These are phyloP conservation scores for Trichogramma dendrolimi DNA, from an alignment of 2,888 invertebrate species.

Conservation along the genomic window DNA sequence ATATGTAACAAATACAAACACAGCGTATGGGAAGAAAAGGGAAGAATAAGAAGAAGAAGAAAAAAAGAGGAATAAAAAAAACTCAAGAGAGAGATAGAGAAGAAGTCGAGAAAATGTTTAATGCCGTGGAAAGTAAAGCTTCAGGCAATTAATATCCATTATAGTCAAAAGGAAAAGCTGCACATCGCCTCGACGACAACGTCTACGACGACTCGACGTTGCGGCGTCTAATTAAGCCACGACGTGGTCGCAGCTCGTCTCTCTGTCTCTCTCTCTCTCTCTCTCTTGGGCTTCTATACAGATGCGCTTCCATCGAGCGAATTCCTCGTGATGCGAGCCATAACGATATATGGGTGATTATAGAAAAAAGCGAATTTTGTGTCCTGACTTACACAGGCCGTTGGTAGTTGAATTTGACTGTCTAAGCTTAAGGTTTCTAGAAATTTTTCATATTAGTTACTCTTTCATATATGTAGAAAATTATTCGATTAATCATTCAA, in stretches of 20 bases:
- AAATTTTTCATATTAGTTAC: no score
- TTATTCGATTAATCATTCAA: no score
- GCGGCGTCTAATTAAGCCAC: constrained; percentile 23
- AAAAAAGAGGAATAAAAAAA: neutral
- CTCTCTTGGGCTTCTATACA: neutral
- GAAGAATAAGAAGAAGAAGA: constrained; percentile 1
- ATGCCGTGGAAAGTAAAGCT: constrained; percentile 49
- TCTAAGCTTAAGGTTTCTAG: no score
- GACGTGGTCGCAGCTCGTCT: constrained; percentile 16
- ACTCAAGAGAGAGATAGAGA: constrained; percentile 47
- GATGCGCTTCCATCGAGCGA: no score
- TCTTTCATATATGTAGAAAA: no score
- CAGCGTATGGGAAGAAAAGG: neutral
- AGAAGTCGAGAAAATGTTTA: constrained; percentile 48
- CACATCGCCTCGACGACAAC: constrained; percentile 2
- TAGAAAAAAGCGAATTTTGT: no score
- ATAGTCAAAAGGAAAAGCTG: constrained; percentile 34
- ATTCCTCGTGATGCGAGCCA: no score
- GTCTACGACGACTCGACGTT: neutral
- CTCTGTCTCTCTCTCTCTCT: neutral
- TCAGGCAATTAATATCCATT: constrained; percentile 53
- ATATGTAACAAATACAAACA: constrained; percentile 17
- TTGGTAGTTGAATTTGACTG: no score
- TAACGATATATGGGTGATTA: no score
- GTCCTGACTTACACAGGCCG: no score